These are phyloP conservation scores for Cyclophora albipunctata DNA, from an alignment of 2,888 invertebrate genomes.

Conservation along the genomic window DNA sequence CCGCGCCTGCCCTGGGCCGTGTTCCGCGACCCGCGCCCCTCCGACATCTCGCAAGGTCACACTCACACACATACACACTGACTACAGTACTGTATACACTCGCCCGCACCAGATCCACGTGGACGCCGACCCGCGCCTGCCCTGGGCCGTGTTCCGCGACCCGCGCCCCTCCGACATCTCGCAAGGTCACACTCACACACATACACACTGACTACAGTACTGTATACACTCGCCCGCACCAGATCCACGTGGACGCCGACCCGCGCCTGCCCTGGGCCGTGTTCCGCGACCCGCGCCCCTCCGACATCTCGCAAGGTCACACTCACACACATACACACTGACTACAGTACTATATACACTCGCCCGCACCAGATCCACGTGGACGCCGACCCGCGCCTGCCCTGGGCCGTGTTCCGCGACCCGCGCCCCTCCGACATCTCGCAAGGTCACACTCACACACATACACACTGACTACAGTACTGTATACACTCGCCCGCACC, in stretches of 20 bases:
- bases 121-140: slow-evolving; percentile 80
- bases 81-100: too few relatives aligned
- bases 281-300: slow-evolving; percentile 93
- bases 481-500: slow-evolving; percentile 92
- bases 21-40: slow-evolving; percentile 93
- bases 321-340: background rate
- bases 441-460: slow-evolving; percentile 61
- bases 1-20: slow-evolving; percentile 90
- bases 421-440: slow-evolving; percentile 96
- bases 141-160: slow-evolving; percentile 95
- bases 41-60: slow-evolving; percentile 89
- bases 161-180: slow-evolving; percentile 96
- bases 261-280: slow-evolving; percentile 90
- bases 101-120: slow-evolving; percentile 91
- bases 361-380: slow-evolving; percentile 91
- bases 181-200: slow-evolving; percentile 61
- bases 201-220: too few relatives aligned
- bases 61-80: background rate
- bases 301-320: slow-evolving; percentile 89
- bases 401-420: slow-evolving; percentile 95
- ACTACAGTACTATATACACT: too few relatives aligned
- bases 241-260: slow-evolving; percentile 86
- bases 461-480: too few relatives aligned
- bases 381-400: slow-evolving; percentile 80
- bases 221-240: slow-evolving; percentile 92